Conservation (phyloP, 1,140 invertebrate species). For the Halictus rubicundus region DNA sequence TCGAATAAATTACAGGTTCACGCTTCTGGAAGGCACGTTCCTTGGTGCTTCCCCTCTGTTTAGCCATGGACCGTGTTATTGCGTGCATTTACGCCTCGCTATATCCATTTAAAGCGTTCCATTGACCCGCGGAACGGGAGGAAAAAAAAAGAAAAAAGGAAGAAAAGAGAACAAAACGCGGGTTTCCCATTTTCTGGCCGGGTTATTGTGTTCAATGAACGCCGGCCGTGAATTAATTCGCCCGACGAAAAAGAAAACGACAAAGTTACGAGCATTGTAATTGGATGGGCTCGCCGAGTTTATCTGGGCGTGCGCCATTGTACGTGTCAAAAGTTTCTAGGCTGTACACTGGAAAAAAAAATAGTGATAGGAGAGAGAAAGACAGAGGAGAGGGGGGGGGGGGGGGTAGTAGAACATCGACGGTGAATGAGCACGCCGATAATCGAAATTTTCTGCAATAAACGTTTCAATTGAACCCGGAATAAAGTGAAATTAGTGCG, state of each 20-base stretch:
- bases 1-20: neutral
- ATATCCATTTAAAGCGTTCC: neutral
- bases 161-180: neutral
- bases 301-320: neutral
- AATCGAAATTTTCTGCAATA: too few relatives aligned
- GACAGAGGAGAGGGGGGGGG: too few relatives aligned
- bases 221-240: conserved; percentile 1
- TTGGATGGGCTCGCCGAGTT: conserved; percentile 4
- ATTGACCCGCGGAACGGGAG: neutral
- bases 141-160: too few relatives aligned
- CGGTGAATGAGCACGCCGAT: too few relatives aligned
- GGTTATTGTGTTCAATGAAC: neutral
- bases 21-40: neutral
- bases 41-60: neutral
- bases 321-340: too few relatives aligned
- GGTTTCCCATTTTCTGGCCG: neutral
- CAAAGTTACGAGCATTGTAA: conserved; percentile 22
- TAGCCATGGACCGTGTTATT: neutral
- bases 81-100: neutral
- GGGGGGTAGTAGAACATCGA: too few relatives aligned
- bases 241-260: conserved; percentile 1
- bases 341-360: too few relatives aligned
- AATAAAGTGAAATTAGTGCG: neutral
- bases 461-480: too few relatives aligned
- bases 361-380: too few relatives aligned